phyloP scores from a whole-genome alignment of 2,888 invertebrate species.

The Tinea semifulvella region DNA sequence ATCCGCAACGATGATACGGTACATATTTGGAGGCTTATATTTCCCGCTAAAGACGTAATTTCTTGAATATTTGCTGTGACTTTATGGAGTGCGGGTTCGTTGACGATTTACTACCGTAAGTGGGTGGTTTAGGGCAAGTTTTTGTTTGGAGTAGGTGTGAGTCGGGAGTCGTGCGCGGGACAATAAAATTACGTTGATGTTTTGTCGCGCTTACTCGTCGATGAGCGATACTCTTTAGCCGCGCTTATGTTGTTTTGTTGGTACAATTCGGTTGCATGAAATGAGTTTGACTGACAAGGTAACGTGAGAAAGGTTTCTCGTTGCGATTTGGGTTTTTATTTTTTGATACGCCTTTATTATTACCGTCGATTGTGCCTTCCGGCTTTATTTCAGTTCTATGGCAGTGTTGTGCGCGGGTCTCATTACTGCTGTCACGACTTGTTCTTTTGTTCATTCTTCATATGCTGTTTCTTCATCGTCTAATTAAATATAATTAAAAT shows the following conservation, averaged over 20 bases:
- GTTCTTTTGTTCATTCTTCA: no score
- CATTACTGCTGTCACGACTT: no score
- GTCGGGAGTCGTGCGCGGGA: slow-evolving; percentile 32
- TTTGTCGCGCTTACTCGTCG: slow-evolving; percentile 49
- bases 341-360: not conserved
- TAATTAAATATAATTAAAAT: no score
- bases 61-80: slow-evolving; percentile 53
- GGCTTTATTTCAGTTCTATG: no score
- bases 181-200: slow-evolving; percentile 56
- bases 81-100: slow-evolving; percentile 32
- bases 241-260: slow-evolving; percentile 16
- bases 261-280: slow-evolving; percentile 6
- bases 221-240: slow-evolving; percentile 49
- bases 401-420: no score
- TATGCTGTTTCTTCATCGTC: no score
- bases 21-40: slow-evolving; percentile 42
- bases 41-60: slow-evolving; percentile 29
- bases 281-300: not conserved
- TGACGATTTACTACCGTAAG: slow-evolving; percentile 39
- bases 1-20: slow-evolving; percentile 45
- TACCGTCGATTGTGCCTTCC: not conserved
- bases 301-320: slow-evolving; percentile 6
- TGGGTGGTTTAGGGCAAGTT: slow-evolving; percentile 40
- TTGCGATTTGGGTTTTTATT: no score
- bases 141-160: slow-evolving; percentile 30